Base-by-base conservation (phyloP, 2,113 vertebrate genomes). In the Rattus norvegicus region DNA sequence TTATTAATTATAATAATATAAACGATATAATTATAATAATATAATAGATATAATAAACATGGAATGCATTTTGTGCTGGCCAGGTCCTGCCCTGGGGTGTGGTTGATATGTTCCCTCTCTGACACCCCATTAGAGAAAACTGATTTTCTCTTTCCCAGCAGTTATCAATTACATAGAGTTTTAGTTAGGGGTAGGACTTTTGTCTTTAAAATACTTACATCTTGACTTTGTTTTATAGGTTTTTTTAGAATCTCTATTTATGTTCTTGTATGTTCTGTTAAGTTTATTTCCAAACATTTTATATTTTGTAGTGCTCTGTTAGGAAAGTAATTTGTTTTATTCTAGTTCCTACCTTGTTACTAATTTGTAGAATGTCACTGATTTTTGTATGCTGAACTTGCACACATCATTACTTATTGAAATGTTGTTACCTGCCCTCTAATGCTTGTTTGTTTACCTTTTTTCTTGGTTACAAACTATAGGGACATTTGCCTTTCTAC, bases 281-380 rank as follows among this genome's bases (percentile, higher is more conserved):
- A 69, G 47, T 49, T 87, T 36, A 87, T 87, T 70, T 39, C 11
- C 13, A 11, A 70, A 80, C 5, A 59, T 93, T 90, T 91, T 88
- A 61, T 19, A 77, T 33, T 65, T 85, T 94, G 26, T 94, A 14
- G 77, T 79, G 24, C 3, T 43, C 43, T 81, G n/a, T 77, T 93
- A 81, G 36, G 43, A 61, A 85, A 12, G 39, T 22, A 52, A 54
- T 49, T 87, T 94, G 43, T 70, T 91, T 92, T 85, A 85, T 20
- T 88, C n/a, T 76, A 81, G 80, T 95, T 94, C 70, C 77, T 86
- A 56, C 26, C 47, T 59, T 36, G 36, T 80, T 85, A 24, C 61
- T 14, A 81, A 91, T 61, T 59, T 4, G 47, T 61, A 47, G 92
- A 91, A 80, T 70, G 56, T 30, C 69, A 28, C 30, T 75, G n/a